Conservation (phyloP, 2,113 vertebrate species). For the Cynopterus brachyotis region DNA sequence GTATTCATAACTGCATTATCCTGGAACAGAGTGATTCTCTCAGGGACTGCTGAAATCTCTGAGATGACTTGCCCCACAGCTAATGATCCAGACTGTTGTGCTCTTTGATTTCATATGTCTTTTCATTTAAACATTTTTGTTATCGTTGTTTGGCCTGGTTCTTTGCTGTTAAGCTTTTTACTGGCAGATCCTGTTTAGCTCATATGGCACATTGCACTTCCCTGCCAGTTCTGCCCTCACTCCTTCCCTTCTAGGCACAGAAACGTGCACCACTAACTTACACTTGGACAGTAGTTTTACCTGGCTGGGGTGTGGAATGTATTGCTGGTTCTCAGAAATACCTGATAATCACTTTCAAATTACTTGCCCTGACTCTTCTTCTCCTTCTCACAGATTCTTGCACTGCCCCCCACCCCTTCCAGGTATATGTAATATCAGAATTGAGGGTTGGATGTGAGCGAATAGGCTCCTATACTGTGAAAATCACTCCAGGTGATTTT, state of each 20-base stretch:
- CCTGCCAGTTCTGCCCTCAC: background rate
- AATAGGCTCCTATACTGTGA: background rate
- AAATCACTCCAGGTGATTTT: background rate
- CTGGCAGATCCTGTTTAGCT: background rate
- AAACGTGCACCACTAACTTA: background rate
- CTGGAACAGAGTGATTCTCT: background rate
- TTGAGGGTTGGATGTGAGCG: background rate
- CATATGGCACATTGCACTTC: background rate
- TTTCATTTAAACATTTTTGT: background rate
- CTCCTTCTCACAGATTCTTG: background rate
- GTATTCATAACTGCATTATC: background rate
- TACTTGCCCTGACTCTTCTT: background rate
- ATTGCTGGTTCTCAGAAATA: background rate
- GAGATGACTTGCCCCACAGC: background rate
- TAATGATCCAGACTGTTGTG: too few relatives aligned
- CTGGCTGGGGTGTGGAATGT: background rate
- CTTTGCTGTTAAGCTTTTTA: background rate
- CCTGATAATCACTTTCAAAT: background rate
- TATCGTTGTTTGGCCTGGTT: background rate
- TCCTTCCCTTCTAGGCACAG: background rate
- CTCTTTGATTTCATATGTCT: background rate
- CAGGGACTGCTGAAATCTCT: background rate
- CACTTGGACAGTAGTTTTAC: background rate
- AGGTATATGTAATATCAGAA: background rate
- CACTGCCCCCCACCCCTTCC: fast-evolving